Base-by-base conservation (phyloP, 64 coral and sea anemone genomes). In the Stichodactyla helianthus region DNA sequence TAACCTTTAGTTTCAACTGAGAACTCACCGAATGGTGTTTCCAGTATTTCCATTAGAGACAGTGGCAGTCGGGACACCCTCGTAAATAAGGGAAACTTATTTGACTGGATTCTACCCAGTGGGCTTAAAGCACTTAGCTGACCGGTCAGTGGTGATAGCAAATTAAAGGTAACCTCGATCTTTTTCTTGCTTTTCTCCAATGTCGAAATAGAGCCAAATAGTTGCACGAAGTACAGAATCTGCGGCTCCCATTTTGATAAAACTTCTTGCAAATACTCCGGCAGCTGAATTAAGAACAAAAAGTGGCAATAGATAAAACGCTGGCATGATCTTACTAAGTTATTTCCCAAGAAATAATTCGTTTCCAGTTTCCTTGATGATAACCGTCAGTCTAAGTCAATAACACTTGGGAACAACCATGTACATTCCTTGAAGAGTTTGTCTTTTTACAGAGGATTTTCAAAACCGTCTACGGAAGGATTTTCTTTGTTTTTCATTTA, bases 191-290 rank as follows among this genome's bases (percentile, higher is more conserved):
- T 28, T 22, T 85, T 77, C 17, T 27, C 52, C n/a, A 10, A 25
- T 3, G 12, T 10, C 2, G 83, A 84, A 10, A 92, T 17, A 53
- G 76, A 92, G 17, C 71, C 84, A 71, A 87, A 87, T 20, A 51
- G 17, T 27, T 92, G 90, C 14, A 92, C 19, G 2, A 61, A 67
- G 51, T 92, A 86, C 85, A 60, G 65, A 23, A 92, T 68, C 85
- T 92, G 90, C 16, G 85, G 85, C 59, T 92, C 77, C 26, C 71
- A 92, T 35, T 92, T 55, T 0, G 82, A 70, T 6, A 87, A 59
- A 19, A 87, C 53, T 7, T 54, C 80, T 44, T 51, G 83, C 77
- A 77, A 83, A 17, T 76, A 6, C 61, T 52, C 57, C 70, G 90
- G 90, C 52, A 92, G 57, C 90, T 92, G 28, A 54, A 59, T 67